Conservation (phyloP, 2,888 invertebrate species). For the Lutraria lutraria region DNA sequence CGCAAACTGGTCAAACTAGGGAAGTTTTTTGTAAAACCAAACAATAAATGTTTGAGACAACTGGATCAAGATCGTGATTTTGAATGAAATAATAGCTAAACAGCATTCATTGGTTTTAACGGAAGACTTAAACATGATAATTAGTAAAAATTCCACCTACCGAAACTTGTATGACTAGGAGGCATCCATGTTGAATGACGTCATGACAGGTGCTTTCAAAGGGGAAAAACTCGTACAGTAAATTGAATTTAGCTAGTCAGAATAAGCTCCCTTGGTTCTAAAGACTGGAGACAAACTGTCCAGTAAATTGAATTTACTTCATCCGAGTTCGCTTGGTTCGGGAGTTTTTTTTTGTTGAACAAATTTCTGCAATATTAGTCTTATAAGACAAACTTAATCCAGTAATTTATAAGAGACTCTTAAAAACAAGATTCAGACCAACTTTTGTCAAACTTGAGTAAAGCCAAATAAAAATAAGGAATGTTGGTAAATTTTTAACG, state of each 20-base stretch:
- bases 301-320: too few relatives aligned
- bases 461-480: too few relatives aligned
- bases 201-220: constrained; percentile 41
- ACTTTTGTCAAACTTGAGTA: too few relatives aligned
- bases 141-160: constrained; percentile 34
- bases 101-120: not conserved
- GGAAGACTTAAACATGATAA: not conserved
- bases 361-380: too few relatives aligned
- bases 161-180: constrained; percentile 41
- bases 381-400: too few relatives aligned
- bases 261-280: not conserved
- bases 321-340: too few relatives aligned
- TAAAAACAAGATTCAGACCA: too few relatives aligned
- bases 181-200: constrained; percentile 56
- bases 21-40: not conserved
- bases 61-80: not conserved
- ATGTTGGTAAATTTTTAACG: too few relatives aligned
- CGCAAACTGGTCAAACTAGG: constrained; percentile 19
- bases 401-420: too few relatives aligned
- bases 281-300: too few relatives aligned
- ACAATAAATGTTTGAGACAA: not conserved
- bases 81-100: not conserved
- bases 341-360: too few relatives aligned
- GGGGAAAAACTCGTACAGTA: not conserved
- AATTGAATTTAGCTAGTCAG: not conserved